A percentile compares a stretch with the other conserved stretches of the same genome.
These are phyloP conservation scores for Paradoxurus hermaphroditus DNA, from an alignment of 2,113 vertebrate genomes.

Conservation along the genomic window DNA sequence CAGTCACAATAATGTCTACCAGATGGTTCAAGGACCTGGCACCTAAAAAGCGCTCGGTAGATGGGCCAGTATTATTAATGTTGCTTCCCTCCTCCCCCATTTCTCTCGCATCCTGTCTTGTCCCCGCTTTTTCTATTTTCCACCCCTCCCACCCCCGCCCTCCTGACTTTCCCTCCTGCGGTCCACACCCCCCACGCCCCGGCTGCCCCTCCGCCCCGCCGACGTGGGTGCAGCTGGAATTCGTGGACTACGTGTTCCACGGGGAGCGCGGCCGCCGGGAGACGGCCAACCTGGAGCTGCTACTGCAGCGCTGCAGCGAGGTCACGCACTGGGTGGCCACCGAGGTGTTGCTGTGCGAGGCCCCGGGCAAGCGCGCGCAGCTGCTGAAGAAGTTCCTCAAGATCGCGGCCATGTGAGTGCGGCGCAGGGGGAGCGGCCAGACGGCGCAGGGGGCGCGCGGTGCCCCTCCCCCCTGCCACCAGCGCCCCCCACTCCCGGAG, in stretches of 20 bases:
- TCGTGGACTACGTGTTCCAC: slow-evolving; percentile 96
- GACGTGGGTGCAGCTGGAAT: slow-evolving; percentile 89
- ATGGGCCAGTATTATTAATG: background rate
- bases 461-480: rapidly evolving
- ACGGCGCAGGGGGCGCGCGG: rapidly evolving
- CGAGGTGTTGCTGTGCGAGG: slow-evolving; percentile 95
- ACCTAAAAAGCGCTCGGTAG: background rate
- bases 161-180: background rate
- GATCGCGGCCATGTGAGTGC: slow-evolving; percentile 95
- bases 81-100: background rate
- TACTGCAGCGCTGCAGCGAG: slow-evolving; percentile 97
- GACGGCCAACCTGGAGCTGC: slow-evolving; percentile 96
- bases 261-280: slow-evolving; percentile 95
- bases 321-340: slow-evolving; percentile 98
- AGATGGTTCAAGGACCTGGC: background rate
- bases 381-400: slow-evolving; percentile 98
- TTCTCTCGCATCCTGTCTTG: background rate
- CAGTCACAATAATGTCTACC: background rate
- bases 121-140: background rate
- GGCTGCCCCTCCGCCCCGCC: rapidly evolving
- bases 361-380: slow-evolving; percentile 92
- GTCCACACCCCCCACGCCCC: background rate
- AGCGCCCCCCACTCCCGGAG: rapidly evolving
- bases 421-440: rapidly evolving
- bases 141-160: background rate